Percentiles rank a stretch among this genome's conserved stretches.
Evolutionary conservation across 2,888 invertebrate species (phyloP).

Genomic region (Machimus rusticus): DNA sequence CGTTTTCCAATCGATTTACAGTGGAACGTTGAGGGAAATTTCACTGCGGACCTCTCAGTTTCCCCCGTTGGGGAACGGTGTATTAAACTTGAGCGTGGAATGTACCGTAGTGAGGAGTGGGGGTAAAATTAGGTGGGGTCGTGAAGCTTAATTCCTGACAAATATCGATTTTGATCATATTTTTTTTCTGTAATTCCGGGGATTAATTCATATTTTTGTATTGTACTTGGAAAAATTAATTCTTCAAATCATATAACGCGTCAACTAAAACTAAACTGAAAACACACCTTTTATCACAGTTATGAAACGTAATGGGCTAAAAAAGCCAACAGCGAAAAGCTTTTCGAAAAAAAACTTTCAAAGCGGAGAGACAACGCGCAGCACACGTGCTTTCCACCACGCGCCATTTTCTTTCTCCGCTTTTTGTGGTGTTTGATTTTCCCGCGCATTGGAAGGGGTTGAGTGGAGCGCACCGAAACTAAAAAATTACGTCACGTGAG

Average conservation of each 20-base stretch:
- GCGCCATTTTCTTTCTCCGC: not conserved
- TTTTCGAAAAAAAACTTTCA: not conserved
- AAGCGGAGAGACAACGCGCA: not conserved
- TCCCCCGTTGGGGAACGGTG: not conserved
- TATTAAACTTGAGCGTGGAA: not conserved
- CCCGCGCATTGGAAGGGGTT: slow-evolving; percentile 14
- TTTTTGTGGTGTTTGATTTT: not conserved
- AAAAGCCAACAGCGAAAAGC: not conserved
- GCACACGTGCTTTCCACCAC: not conserved
- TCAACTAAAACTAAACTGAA: not conserved
- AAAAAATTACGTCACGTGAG: slow-evolving; percentile 16
- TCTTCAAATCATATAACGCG: not conserved
- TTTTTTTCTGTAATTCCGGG: not conserved
- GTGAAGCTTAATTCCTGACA: not conserved
- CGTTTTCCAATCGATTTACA: not conserved
- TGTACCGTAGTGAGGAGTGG: not conserved
- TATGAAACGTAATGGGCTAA: not conserved
- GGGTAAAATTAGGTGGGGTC: not conserved
- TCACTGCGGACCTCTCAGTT: not conserved
- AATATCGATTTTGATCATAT: not conserved
- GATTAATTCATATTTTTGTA: not conserved
- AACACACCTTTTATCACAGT: not conserved
- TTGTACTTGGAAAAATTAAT: not conserved
- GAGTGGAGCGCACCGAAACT: not conserved
- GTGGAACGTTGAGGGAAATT: not conserved